Evolutionary conservation across 2,888 invertebrate genomes (phyloP), one percentile per base, ranked within the genome.

Genomic region (Hemithea aestivaria): DNA sequence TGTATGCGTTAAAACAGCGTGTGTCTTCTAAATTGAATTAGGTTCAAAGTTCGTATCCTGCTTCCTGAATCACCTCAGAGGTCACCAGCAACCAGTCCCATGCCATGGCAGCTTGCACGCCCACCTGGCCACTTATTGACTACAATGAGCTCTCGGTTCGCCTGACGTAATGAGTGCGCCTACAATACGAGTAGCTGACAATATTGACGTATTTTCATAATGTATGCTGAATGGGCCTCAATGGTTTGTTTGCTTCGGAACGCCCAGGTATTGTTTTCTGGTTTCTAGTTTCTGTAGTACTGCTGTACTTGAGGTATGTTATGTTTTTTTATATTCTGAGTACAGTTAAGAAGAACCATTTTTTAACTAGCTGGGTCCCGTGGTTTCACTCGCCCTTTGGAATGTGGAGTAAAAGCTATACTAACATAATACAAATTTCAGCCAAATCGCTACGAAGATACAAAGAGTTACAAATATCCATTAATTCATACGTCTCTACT

Each of bases 31-130:
- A n/a, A n/a, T n/a, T n/a, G n/a, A n/a, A n/a, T n/a, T n/a, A 49
- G 53, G 47, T 44, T 37, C 45, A 43, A 45, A 42, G 39, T 40
- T 41, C 29, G 42, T 39, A 38, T 48, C 40, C 34, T 34, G 49
- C 38, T 22, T 29, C 31, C 20, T 9, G 34, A 16, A n/a, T 23
- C 35, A 31, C 21, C 10, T 10, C 21, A 16, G 20, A 60, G 78
- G 79, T 78, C 78, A 75, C 48, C 56, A 54, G 56, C 62, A 64
- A 51, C 55, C 66, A 62, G 54, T 53, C 51, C 51, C 59, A 67
- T n/a, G 70, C 77, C 73, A 78, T 80, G n/a, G 79, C 75, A 76
- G 53, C 68, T 79, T 78, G 81, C 77, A 84, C 87, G 75, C 85
- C 85, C 85, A 83, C 81, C 74, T 76, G 73, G 73, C 69, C 56